These are phyloP conservation scores for Drosophila athabasca DNA, from an alignment of 1,140 invertebrate species.

Conservation along the genomic window DNA sequence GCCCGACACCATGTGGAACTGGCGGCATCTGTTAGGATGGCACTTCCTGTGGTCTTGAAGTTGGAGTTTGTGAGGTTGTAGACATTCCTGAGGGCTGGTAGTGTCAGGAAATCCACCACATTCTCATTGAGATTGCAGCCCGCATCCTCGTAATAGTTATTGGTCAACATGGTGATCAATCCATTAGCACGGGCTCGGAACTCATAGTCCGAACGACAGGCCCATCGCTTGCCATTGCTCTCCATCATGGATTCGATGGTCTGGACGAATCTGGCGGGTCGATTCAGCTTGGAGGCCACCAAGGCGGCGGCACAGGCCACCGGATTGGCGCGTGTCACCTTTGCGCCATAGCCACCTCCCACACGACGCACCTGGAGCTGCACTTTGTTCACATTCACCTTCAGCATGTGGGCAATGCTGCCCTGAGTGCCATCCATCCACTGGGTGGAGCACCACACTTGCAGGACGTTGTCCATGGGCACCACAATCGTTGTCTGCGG, in stretches of 20 bases:
- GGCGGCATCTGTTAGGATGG: conserved; percentile 86
- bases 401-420: conserved; percentile 86
- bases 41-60: conserved; percentile 85
- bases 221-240: conserved; percentile 86
- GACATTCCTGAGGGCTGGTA: conserved; percentile 85
- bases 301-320: conserved; percentile 87
- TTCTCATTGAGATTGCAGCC: conserved; percentile 87
- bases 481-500: conserved; percentile 86
- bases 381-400: conserved; percentile 85
- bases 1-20: conserved; percentile 86
- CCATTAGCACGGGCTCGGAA: conserved; percentile 87
- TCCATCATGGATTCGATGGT: conserved; percentile 88
- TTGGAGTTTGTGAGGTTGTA: conserved; percentile 84
- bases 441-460: conserved; percentile 87
- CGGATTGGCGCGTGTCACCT: conserved; percentile 86
- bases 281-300: conserved; percentile 86
- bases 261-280: conserved; percentile 87
- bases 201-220: conserved; percentile 85
- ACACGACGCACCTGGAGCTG: conserved; percentile 87
- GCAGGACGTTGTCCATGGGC: conserved; percentile 86
- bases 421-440: conserved; percentile 88
- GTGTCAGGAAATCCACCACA: conserved; percentile 72
- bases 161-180: conserved; percentile 87
- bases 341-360: conserved; percentile 89
- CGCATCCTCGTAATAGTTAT: conserved; percentile 87